Evolutionary conservation across 2,797 vertebrate genomes (phyloP), one percentile per base, ranked within the genome.

Genomic region (Aulostomus chinensis): DNA sequence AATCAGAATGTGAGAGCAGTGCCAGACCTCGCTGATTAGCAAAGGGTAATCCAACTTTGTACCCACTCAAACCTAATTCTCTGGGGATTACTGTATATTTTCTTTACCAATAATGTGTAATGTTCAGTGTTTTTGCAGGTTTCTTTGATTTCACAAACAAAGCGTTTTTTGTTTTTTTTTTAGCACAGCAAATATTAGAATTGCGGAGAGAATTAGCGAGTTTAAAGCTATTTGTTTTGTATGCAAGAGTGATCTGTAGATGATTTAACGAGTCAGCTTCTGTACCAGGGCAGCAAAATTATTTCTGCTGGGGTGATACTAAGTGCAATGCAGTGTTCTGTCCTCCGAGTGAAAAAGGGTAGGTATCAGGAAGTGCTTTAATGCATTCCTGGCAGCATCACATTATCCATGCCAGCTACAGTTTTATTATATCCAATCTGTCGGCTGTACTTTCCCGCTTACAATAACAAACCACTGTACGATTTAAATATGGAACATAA

Each of bases 341-440:
- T 47, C 20, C 29, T 57, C 30, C 32, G 30, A 76, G 69, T 66
- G 59, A 83, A 79, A 78, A 68, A 58, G 73, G 76, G 76, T 70
- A 68, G 46, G 42, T 42, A 72, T 72, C 63, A 64, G 68, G 54
- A 85, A 84, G 61, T 78, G 69, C 76, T 81, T 78, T 78, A 77
- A 75, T 80, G 70, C 49, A 71, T 62, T 70, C 67, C 71, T 76
- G 67, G 71, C 67, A 82, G 68, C 68, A 76, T 70, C 65, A 53
- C 69, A 72, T 75, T 77, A 69, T 68, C 61, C 30, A 55, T 58
- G 67, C 76, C 70, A 73, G 60, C 56, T 75, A 70, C 16, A 75
- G 69, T 64, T 72, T 76, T 61, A 73, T 71, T 58, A 73, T 42
- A 43, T 63, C 37, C 46, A 60, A 17, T 48, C 39, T 33, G 30